Evolutionary conservation across 2,113 vertebrate species (phyloP).

Genomic region (Lynx canadensis): DNA sequence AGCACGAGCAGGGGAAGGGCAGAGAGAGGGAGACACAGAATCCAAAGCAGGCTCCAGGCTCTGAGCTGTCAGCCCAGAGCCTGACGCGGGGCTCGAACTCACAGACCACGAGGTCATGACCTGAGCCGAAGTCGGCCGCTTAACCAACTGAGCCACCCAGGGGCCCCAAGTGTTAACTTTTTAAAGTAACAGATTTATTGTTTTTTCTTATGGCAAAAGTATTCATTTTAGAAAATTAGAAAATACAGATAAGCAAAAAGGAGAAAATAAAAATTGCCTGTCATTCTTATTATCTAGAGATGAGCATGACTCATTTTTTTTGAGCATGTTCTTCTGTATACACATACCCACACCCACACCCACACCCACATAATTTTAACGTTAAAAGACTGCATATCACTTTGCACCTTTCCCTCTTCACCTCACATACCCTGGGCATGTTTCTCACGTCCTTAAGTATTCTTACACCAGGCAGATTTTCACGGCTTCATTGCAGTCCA

Average conservation of each 20-base stretch:
- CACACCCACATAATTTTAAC: not conserved
- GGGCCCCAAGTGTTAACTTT: not conserved
- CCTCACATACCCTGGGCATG: not conserved
- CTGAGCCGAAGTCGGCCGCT: not conserved
- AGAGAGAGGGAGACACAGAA: too few relatives aligned
- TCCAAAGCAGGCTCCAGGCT: too few relatives aligned
- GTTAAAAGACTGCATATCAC: not conserved
- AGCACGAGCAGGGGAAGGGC: too few relatives aligned
- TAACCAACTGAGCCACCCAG: not conserved
- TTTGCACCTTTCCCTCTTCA: not conserved
- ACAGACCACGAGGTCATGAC: not conserved
- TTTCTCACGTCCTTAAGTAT: not conserved
- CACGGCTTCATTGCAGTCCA: not conserved
- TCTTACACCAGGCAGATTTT: not conserved
- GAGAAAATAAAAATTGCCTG: not conserved
- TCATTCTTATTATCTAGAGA: slow-evolving; percentile 15
- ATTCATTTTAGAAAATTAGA: slow-evolving; percentile 32
- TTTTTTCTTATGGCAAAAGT: not conserved
- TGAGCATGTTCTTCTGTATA: not conserved
- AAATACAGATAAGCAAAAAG: slow-evolving; percentile 44
- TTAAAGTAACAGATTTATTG: not conserved
- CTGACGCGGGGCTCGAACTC: too few relatives aligned
- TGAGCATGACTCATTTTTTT: not conserved
- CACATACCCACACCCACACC: not conserved
- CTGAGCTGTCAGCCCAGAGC: too few relatives aligned